Evolutionary conservation across 2,888 invertebrate species (phyloP).

Genomic region (Drosophila helvetica): DNA sequence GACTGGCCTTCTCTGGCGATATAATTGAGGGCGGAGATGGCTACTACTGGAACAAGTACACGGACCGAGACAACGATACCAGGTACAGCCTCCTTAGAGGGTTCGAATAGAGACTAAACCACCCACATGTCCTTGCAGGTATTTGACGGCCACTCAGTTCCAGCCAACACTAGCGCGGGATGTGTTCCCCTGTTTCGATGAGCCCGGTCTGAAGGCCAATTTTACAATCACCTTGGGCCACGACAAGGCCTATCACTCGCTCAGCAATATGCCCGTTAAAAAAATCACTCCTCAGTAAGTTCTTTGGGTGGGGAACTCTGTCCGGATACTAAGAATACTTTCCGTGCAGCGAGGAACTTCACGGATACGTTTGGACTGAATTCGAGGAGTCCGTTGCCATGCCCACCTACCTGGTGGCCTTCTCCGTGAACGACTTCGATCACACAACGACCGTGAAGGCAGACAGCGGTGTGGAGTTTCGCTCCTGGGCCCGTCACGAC

Average conservation of each 20-base stretch:
- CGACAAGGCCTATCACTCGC: slow-evolving; percentile 86
- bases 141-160: slow-evolving; percentile 92
- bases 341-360: slow-evolving; percentile 84
- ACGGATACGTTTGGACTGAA: slow-evolving; percentile 88
- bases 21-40: slow-evolving; percentile 88
- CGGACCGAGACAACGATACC: slow-evolving; percentile 84
- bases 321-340: background rate
- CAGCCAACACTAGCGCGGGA: slow-evolving; percentile 90
- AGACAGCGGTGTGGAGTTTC: slow-evolving; percentile 84
- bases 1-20: slow-evolving; percentile 86
- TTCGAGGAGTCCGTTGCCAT: slow-evolving; percentile 92
- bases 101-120: background rate
- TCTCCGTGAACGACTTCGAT: slow-evolving; percentile 90
- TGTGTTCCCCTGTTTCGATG: slow-evolving; percentile 96
- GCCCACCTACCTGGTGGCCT: slow-evolving; percentile 97
- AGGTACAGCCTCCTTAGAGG: slow-evolving; percentile 73
- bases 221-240: slow-evolving; percentile 89
- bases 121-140: slow-evolving; percentile 83
- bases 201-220: slow-evolving; percentile 94
- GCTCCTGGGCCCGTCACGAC: slow-evolving; percentile 89
- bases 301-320: background rate
- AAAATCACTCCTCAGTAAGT: slow-evolving; percentile 85
- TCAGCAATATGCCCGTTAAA: slow-evolving; percentile 91
- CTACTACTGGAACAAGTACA: slow-evolving; percentile 89
- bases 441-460: slow-evolving; percentile 71